These are phyloP conservation scores for Chaetodon trifascialis DNA, from an alignment of 2,113 vertebrate genomes.

Conservation along the genomic window DNA sequence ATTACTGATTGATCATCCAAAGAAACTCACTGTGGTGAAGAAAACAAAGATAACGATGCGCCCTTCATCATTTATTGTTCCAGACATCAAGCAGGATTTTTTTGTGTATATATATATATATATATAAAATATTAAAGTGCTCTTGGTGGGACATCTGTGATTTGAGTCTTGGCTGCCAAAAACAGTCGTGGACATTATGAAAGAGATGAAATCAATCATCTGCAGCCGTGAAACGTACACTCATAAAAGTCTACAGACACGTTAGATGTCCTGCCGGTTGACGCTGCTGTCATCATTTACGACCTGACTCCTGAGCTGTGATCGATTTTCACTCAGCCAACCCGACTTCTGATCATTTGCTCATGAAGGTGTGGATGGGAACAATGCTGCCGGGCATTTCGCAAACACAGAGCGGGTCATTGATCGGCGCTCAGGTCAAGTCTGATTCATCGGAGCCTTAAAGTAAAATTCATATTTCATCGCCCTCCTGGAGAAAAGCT, in stretches of 20 bases:
- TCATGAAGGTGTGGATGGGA: conserved; percentile 19
- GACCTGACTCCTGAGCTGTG: neutral
- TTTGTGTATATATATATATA: too few species aligned
- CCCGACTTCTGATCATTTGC: conserved; percentile 36
- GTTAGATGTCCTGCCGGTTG: neutral
- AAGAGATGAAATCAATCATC: neutral
- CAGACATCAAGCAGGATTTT: too few species aligned
- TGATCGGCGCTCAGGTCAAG: conserved; percentile 27
- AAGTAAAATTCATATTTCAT: neutral
- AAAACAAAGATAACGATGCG: too few species aligned
- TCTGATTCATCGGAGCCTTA: conserved; percentile 8
- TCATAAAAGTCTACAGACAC: neutral
- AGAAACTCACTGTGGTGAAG: too few species aligned
- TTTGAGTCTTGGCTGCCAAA: neutral
- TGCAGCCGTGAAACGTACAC: neutral
- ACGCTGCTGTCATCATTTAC: neutral
- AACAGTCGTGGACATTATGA: neutral
- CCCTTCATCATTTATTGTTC: too few species aligned
- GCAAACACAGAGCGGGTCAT: conserved; percentile 10
- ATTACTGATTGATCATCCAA: neutral
- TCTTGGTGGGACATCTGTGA: neutral
- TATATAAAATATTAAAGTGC: neutral
- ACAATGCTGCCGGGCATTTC: conserved; percentile 11
- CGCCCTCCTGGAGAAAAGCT: neutral
- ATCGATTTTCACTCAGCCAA: conserved; percentile 10